Evolutionary conservation across 2,797 vertebrate genomes (phyloP), one percentile per base, ranked within the genome.

Genomic region (Paguma larvata): DNA sequence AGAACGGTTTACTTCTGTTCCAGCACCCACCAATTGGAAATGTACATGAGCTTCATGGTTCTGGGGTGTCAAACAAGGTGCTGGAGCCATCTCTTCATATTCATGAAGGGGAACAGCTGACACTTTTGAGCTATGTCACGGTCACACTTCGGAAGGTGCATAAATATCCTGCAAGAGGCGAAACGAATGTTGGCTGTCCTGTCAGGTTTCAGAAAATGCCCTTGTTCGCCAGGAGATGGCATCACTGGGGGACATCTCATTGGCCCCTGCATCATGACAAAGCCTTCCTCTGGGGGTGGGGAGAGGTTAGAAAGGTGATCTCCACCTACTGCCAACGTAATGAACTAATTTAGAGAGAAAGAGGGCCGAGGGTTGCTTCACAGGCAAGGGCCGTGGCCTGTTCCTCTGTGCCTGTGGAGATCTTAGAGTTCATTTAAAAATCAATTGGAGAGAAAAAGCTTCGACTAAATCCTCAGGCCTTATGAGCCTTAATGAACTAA

Each of bases 51-150:
- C 67, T 95, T 93, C 80, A 21, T 44, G 32, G 30, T 89, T 89
- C 87, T n/a, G 11, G 84, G 78, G 8, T 0, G 0, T 80, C 87
- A 97, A 59, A 95, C 67, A 97, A 98, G 85, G 87, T 46, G 25
- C 72, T 51, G 51, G 97, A 88, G 84, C 80, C 93, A 65, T 77
- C 89, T 44, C 88, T 95, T 97, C 92, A 1, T 1, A 13, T 93
- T 89, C 4, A 62, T 9, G 93, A 83, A 96, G 90, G 4, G 79
- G 97, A 94, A 72, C 3, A 63, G 27, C 46, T 93, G 96, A 97
- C 14, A 23, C 13, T 14, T 70, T 13, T 46, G 75, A 91, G 59
- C 1, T 25, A 56, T 59, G 65, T 85, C 82, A 87, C 51, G n/a
- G 75, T 85, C 15, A 30, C 51, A 79, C 94, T 91, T 97, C 30